Base-by-base conservation (phyloP, 2,797 vertebrate genomes). In the Esox lucius region DNA sequence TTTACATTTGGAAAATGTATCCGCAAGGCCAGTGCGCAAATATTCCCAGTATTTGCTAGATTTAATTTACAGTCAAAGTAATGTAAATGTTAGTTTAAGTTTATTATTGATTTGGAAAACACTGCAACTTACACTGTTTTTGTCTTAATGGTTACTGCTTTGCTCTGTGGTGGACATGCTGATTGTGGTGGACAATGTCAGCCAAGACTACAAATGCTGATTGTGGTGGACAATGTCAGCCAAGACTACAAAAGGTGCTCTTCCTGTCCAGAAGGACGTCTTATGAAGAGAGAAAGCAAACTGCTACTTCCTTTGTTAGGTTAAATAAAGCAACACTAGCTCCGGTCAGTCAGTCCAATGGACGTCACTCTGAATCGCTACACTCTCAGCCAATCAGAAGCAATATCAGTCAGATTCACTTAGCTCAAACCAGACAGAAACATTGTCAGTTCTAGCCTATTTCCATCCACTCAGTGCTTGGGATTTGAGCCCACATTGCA, bases 271-370 rank as follows among this genome's bases (percentile, higher is more conserved):
- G 85, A 85, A 87, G 86, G 89, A 89, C 82, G 69, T 87, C 82
- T 90, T 87, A 91, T 91, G 9, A 86, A 90, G 86, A 87, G 88
- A 88, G 88, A 82, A 91, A 91, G 89, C 91, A 91, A 91, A 88
- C 86, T 81, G 56, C 22, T 59, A 17, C 53, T 83, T 6, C 46
- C n/a, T 17, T 82, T 81, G 82, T 80, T 80, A 81, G 82, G 85
- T 91, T 91, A 92, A 92, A 90, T 88, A 91, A 91, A 91, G 89
- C 89, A 68, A 78, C 17, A 75, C 75, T 69, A 86, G 28, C 72
- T 56, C 31, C 81, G 75, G 87, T 72, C 87, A 88, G 81, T 87
- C 82, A 90, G 88, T 88, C 90, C 79, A 72, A 31, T 56, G 56
- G 8, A 59, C 8, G 24, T 6, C 6, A 12, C 56, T 22, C 75